Percentiles rank a stretch among this genome's conserved stretches.
Evolutionary conservation across 2,113 vertebrate genomes (phyloP).

Genomic region (Plestiodon gilberti): DNA sequence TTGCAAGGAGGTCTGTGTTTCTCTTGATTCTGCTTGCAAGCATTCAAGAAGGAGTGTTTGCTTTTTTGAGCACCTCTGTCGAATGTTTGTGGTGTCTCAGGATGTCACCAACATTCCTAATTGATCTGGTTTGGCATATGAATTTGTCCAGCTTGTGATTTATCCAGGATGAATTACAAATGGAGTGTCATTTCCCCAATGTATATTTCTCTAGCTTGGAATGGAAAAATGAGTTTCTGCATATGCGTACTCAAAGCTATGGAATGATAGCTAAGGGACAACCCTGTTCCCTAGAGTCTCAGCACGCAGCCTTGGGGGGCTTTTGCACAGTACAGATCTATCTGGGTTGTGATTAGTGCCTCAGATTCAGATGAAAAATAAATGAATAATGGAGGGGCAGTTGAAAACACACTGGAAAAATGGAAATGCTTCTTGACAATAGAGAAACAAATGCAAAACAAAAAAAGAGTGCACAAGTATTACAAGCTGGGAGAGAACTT

Average conservation of each 20-base stretch:
- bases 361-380: background rate
- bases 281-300: background rate
- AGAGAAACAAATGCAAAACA: background rate
- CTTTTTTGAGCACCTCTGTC: no score
- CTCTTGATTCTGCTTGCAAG: no score
- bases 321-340: background rate
- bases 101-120: background rate
- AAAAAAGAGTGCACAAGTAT: background rate
- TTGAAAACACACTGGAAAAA: background rate
- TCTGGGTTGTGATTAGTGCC: background rate
- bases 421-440: background rate
- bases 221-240: no score
- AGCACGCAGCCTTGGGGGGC: background rate
- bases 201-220: no score
- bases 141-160: background rate
- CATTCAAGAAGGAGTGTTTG: no score
- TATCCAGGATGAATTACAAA: background rate
- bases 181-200: no score
- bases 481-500: background rate
- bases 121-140: background rate
- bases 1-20: no score
- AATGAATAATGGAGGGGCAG: background rate
- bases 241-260: background rate
- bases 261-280: background rate
- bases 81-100: no score